These are phyloP conservation scores for Agriopis leucophaearia DNA, from an alignment of 2,888 invertebrate species.

Conservation along the genomic window DNA sequence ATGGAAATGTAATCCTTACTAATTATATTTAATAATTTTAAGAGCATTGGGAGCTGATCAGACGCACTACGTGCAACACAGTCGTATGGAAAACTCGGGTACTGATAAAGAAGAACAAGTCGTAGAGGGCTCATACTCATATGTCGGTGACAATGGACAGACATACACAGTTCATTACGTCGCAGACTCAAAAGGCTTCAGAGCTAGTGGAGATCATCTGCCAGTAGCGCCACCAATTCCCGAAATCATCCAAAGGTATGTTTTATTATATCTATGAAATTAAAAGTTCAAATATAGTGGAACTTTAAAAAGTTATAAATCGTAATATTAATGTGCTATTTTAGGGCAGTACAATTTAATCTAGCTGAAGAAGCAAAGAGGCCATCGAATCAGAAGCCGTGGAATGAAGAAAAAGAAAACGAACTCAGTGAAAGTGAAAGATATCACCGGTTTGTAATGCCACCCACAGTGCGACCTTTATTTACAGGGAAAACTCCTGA, in stretches of 20 bases:
- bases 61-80: constrained; percentile 84
- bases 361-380: constrained; percentile 81
- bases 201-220: constrained; percentile 91
- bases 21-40: constrained; percentile 10
- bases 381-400: constrained; percentile 70
- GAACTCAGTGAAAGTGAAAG: constrained; percentile 63
- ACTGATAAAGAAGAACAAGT: constrained; percentile 87
- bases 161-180: constrained; percentile 89
- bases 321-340: constrained; percentile 5
- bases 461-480: constrained; percentile 63
- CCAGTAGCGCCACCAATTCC: constrained; percentile 92
- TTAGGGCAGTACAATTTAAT: constrained; percentile 80
- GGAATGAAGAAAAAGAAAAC: constrained; percentile 70
- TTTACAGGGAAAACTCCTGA: constrained; percentile 81
- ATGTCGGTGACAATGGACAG: constrained; percentile 87
- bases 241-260: constrained; percentile 88
- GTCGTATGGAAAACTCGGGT: constrained; percentile 85
- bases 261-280: constrained; percentile 18
- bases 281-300: background rate
- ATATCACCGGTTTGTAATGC: constrained; percentile 53
- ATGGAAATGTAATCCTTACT: background rate
- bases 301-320: background rate
- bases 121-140: constrained; percentile 88
- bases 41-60: constrained; percentile 84
- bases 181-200: constrained; percentile 92